phyloP scores from a whole-genome alignment of 2,113 vertebrate species.

The Ptyas mucosa region DNA sequence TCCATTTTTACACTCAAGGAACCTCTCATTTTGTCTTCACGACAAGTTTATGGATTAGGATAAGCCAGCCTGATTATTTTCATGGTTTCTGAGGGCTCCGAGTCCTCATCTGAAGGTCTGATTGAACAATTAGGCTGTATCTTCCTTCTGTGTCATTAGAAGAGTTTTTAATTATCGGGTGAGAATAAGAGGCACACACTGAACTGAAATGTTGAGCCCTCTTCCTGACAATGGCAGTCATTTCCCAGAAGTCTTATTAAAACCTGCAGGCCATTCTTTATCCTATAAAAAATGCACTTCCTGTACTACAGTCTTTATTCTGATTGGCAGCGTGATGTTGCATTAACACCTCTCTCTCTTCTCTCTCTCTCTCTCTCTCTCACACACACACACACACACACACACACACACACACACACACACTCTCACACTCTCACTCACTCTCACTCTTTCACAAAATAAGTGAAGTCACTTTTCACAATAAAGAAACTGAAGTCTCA shows the following conservation, averaged over 20 bases:
- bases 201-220: background rate
- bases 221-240: background rate
- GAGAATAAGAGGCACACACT: background rate
- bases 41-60: background rate
- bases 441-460: background rate
- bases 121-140: background rate
- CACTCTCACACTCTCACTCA: too few species aligned
- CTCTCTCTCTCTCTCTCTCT: too few species aligned
- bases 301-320: background rate
- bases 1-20: background rate
- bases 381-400: too few species aligned
- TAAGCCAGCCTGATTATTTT: background rate
- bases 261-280: background rate
- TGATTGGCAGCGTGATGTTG: background rate
- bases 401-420: too few species aligned
- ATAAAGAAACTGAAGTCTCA: background rate
- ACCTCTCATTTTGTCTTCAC: background rate
- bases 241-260: background rate
- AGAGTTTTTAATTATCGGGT: background rate
- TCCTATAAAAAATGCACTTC: background rate
- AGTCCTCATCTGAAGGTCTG: background rate
- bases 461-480: background rate
- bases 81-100: background rate
- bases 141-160: background rate
- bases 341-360: background rate